Evolutionary conservation across 2,113 vertebrate genomes (phyloP), one percentile per base, ranked within the genome.

Genomic region (Panthera uncia): DNA sequence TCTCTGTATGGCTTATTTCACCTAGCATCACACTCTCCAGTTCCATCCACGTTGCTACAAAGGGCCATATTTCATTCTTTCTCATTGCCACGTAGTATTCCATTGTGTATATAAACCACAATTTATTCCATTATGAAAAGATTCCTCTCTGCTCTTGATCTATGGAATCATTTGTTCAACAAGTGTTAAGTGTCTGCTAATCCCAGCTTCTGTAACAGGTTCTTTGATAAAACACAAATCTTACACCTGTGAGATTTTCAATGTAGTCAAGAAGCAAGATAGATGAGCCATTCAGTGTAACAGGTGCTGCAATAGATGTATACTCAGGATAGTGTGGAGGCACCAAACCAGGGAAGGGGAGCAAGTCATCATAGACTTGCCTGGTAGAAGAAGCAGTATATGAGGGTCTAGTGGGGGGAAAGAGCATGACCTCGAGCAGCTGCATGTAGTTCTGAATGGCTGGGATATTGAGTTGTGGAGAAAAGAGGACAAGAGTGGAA

Each of bases 111-210:
- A 38, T 38, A 38, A 38, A 38, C 38, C 38, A 38, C 38, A 38
- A 38, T 38, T 38, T 38, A 38, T 74, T 55, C 79, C 12, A 1
- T 65, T 92, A 76, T 8, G 79, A 92, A 86, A 65, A 82, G 10
- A 68, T 74, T 89, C 18, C 50, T 92, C 78, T 89, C 66, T 89
- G 79, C 76, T 81, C 48, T 95, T 85, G 52, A 91, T n/a, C 69
- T 91, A 84, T 21, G 7, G 89, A 95, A 79, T 95, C 65, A 65
- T 57, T 91, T 87, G 87, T 52, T 94, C 73, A 86, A 71, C 79
- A 96, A 92, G 89, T 93, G 19, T 48, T 83, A 69, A 76, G 68
- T 78, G 38, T 84, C 76, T 88, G n/a, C 81, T 79, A 93, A 31
- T 96, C 78, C 45, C 52, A 85, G 71, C 38, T 69, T 89, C 84